Evolutionary conservation across 2,113 vertebrate species (phyloP), one percentile per base, ranked within the genome.

Genomic region (Triplophysa rosa): DNA sequence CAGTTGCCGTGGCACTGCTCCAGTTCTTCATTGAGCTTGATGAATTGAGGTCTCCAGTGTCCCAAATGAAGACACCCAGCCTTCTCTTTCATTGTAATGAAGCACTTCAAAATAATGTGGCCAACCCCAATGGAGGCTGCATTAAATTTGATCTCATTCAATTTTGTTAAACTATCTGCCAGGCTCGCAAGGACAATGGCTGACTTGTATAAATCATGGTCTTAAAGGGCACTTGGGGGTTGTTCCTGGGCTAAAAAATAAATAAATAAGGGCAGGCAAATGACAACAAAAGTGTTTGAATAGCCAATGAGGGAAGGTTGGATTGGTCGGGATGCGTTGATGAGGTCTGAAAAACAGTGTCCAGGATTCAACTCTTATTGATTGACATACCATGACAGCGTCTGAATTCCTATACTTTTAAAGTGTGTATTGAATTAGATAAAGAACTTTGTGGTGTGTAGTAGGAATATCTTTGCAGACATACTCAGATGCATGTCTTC

Each of bases 141-240:
- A 86, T 82, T 87, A 89, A 90, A 92, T 90, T 90, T 91, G 88
- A 91, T 89, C 90, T 90, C 86, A 83, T 89, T 90, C 88, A 91
- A 91, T 92, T 91, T 91, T 90, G 89, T 91, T 92, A 89, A 88
- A 87, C 88, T 86, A 77, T 90, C 88, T 79, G 86, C 88, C 89
- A 90, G 87, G 84, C 88, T 88, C 87, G 85, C 88, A 91, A 92
- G 89, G 91, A 90, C 90, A 92, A 84, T 87, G 78, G 80, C 86
- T 83, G 80, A 82, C 81, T 87, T 85, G 82, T 91, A 90, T 90
- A 91, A 91, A 92, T 92, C 86, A 89, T 84, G 87, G 89, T 86
- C 88, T 89, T 84, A 90, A 90, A 90, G 89, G 89, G 89, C 85
- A 90, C 82, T 86, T 85, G 84, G 83, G 67, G 87, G 90, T 89